Percentiles rank a stretch among this genome's conserved stretches.
Evolutionary conservation across 2,113 vertebrate species (phyloP).

Genomic region (Phrynosoma blainvillii): DNA sequence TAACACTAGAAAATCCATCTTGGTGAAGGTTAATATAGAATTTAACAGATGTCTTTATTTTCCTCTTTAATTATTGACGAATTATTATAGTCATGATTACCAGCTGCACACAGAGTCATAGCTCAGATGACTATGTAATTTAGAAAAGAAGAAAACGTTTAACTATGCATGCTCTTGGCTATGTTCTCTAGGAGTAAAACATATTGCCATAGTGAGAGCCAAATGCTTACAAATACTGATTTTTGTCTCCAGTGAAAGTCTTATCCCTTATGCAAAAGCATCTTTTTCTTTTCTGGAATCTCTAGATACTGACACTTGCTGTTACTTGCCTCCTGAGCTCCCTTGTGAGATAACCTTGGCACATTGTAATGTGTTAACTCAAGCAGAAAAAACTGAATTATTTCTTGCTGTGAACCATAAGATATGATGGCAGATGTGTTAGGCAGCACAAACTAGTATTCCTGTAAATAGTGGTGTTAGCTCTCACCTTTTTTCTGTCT

Average conservation of each 20-base stretch:
- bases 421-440: slow-evolving; percentile 13
- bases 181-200: not conserved
- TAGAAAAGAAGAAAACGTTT: not conserved
- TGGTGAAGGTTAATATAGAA: not conserved
- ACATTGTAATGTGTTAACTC: slow-evolving; percentile 20
- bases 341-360: slow-evolving; percentile 20
- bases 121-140: not conserved
- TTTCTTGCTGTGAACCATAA: slow-evolving; percentile 25
- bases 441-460: slow-evolving; percentile 1
- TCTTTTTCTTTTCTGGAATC: slow-evolving; percentile 7
- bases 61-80: not conserved
- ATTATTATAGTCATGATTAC: not conserved
- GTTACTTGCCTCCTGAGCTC: slow-evolving; percentile 17
- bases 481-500: slow-evolving; percentile 3
- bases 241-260: slow-evolving; percentile 11
- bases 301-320: slow-evolving; percentile 20
- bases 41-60: not conserved
- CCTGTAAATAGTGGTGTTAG: not conserved
- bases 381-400: slow-evolving; percentile 25
- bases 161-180: slow-evolving; percentile 9
- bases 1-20: not conserved
- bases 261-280: not conserved
- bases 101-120: not conserved
- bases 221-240: not conserved
- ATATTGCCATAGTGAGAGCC: not conserved